Conservation (phyloP, 2,797 vertebrate genomes). For the Sebastes trivittatus region DNA sequence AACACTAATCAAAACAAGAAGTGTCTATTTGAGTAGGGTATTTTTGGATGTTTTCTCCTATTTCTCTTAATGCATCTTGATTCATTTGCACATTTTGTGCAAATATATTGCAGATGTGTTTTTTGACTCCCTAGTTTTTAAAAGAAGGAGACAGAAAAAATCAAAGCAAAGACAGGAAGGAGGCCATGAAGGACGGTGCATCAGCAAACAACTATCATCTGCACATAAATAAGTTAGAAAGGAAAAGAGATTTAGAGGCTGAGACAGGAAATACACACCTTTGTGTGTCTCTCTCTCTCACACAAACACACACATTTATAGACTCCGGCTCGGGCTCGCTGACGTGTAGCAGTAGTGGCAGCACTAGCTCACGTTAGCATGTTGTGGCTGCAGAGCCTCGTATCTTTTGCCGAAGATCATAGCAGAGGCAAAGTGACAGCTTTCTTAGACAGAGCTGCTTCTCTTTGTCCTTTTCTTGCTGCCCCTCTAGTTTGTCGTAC, state of each 20-base stretch:
- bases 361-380: slow-evolving; percentile 66
- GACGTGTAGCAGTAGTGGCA: slow-evolving; percentile 73
- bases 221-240: slow-evolving; percentile 28
- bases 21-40: not conserved
- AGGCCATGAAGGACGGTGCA: not conserved
- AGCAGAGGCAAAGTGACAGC: slow-evolving; percentile 70
- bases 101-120: slow-evolving; percentile 40
- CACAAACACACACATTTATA: slow-evolving; percentile 6
- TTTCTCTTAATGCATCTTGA: not conserved
- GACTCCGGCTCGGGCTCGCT: slow-evolving; percentile 19
- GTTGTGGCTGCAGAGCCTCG: slow-evolving; percentile 61
- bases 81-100: slow-evolving; percentile 21
- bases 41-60: not conserved
- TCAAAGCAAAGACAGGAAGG: not conserved
- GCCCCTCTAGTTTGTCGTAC: slow-evolving; percentile 17
- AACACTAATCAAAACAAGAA: not conserved
- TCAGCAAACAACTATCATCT: slow-evolving; percentile 42
- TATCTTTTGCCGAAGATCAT: slow-evolving; percentile 51
- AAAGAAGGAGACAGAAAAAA: slow-evolving; percentile 16
- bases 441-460: slow-evolving; percentile 69
- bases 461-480: slow-evolving; percentile 63
- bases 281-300: not conserved
- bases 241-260: slow-evolving; percentile 22
- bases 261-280: slow-evolving; percentile 52
- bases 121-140: slow-evolving; percentile 23